These are phyloP conservation scores for Bombus cullumanus DNA, from an alignment of 1,140 invertebrate genomes.

Conservation along the genomic window DNA sequence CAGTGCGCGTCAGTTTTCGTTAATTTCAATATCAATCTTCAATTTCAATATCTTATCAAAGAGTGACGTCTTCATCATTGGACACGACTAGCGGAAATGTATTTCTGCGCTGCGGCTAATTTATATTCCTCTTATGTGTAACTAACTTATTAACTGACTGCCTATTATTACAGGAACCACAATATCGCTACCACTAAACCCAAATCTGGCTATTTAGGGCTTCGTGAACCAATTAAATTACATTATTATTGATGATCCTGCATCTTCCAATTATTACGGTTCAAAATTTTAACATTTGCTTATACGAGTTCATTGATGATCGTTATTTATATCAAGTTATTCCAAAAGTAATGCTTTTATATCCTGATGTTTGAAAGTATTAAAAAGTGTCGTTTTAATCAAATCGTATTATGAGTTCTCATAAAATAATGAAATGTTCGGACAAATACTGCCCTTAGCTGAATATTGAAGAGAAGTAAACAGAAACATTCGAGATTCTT, in stretches of 20 bases:
- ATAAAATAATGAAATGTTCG: no score
- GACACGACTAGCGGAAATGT: neutral
- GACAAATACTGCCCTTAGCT: no score
- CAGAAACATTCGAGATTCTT: no score
- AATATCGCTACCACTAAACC: slow-evolving; percentile 10
- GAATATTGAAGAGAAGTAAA: no score
- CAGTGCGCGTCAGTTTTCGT: neutral
- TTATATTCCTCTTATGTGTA: slow-evolving; percentile 46
- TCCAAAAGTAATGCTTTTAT: neutral
- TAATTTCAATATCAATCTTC: slow-evolving; percentile 17
- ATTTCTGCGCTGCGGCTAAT: slow-evolving; percentile 10
- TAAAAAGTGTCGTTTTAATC: no score
- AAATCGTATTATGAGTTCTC: no score
- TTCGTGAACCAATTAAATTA: neutral
- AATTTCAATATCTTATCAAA: neutral
- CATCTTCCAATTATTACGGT: neutral
- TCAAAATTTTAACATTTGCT: neutral
- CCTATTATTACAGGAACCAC: slow-evolving; percentile 19
- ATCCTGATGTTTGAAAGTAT: neutral
- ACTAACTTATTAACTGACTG: slow-evolving; percentile 47
- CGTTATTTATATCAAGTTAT: neutral
- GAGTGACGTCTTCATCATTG: neutral
- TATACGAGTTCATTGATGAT: neutral
- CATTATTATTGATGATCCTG: neutral
- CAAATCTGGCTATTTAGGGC: neutral